A percentile compares a stretch with the other conserved stretches of the same genome.
These are phyloP conservation scores for Glaucomys volans DNA, from an alignment of 2,113 vertebrate genomes.

Conservation along the genomic window DNA sequence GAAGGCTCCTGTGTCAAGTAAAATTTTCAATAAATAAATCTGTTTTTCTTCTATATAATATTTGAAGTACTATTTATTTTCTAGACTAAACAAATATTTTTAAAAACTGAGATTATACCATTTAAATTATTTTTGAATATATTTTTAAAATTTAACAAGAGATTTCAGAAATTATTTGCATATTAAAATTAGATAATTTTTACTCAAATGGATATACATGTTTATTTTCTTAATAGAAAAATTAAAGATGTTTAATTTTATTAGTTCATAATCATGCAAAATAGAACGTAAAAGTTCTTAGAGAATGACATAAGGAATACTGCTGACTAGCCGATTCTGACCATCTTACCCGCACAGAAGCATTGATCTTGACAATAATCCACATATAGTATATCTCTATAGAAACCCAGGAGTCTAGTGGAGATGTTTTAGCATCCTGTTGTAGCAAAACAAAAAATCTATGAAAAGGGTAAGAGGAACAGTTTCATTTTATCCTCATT, in stretches of 20 bases:
- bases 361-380: background rate
- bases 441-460: background rate
- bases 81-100: background rate
- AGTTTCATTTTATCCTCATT: background rate
- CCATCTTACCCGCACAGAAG: background rate
- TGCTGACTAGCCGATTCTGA: background rate
- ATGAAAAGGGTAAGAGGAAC: background rate
- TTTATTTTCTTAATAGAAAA: conserved; percentile 13
- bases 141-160: background rate
- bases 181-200: background rate
- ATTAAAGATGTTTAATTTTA: background rate
- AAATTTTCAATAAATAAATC: background rate
- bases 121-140: background rate
- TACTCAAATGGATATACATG: background rate
- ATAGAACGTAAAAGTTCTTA: background rate
- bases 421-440: background rate
- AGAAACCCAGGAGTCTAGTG: background rate
- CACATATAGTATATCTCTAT: background rate
- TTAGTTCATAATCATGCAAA: background rate
- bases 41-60: background rate
- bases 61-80: background rate
- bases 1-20: background rate
- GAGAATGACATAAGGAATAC: background rate
- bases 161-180: background rate
- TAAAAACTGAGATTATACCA: background rate